Evolutionary conservation across 2,113 vertebrate genomes (phyloP).

Genomic region (Cyanocitta stelleri): DNA sequence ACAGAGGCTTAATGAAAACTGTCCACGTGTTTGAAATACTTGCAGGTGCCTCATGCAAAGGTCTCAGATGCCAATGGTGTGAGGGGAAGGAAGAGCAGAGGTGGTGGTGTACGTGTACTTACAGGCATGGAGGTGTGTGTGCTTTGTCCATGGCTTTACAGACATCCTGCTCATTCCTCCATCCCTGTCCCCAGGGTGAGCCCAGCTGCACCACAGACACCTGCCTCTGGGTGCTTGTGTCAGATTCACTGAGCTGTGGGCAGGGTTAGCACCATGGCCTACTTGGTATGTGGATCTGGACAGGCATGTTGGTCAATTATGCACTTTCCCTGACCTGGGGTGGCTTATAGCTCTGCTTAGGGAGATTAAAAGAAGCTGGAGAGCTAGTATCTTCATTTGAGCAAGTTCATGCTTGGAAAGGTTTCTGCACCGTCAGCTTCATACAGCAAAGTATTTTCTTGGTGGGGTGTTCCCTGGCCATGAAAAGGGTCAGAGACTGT

Average conservation of each 20-base stretch:
- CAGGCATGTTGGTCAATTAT: background rate
- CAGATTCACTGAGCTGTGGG: background rate
- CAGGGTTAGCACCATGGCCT: background rate
- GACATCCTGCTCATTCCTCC: background rate
- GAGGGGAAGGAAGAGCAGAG: background rate
- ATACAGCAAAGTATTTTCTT: background rate
- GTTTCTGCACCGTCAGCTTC: background rate
- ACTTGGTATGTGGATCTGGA: background rate
- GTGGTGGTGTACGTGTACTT: background rate
- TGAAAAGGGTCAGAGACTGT: background rate
- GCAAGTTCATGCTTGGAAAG: background rate
- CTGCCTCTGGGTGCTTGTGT: background rate
- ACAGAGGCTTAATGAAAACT: background rate
- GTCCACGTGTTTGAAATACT: background rate
- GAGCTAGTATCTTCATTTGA: background rate
- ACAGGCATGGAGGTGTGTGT: background rate
- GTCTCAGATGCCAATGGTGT: background rate
- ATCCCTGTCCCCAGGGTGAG: background rate
- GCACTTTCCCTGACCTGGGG: background rate
- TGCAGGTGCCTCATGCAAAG: background rate
- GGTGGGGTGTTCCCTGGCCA: background rate
- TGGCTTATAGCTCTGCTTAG: background rate
- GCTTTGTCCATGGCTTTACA: background rate
- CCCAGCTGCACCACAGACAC: background rate
- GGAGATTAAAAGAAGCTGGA: background rate